These are phyloP conservation scores for Origma solitaria DNA, from an alignment of 2,113 vertebrate species.

Conservation along the genomic window DNA sequence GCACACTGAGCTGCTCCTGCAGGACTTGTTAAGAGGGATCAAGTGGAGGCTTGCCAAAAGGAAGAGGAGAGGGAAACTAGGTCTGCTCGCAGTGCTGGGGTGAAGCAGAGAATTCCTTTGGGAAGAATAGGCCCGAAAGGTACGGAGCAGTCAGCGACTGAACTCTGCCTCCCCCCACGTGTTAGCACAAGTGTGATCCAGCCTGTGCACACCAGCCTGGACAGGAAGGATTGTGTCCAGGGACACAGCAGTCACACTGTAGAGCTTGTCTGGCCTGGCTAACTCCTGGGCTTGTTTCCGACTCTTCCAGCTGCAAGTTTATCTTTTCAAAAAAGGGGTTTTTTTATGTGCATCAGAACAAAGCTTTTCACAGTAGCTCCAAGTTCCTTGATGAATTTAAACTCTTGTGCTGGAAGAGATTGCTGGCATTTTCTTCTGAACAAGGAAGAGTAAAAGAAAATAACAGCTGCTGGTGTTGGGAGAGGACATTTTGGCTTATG, in stretches of 20 bases:
- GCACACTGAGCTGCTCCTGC: background rate
- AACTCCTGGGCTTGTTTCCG: background rate
- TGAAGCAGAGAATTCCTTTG: background rate
- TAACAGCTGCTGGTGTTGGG: background rate
- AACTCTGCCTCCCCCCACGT: background rate
- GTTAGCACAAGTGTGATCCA: background rate
- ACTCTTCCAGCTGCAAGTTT: background rate
- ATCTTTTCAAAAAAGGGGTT: background rate
- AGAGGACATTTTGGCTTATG: background rate
- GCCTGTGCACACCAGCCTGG: background rate
- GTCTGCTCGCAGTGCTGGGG: background rate
- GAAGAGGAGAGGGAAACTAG: background rate
- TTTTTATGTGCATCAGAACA: background rate
- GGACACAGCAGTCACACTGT: background rate
- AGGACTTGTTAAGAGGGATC: background rate
- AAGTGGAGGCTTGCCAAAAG: background rate
- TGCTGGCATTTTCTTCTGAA: background rate
- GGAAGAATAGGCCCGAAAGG: background rate
- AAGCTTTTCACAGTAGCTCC: background rate
- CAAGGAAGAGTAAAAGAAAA: background rate
- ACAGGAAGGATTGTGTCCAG: background rate
- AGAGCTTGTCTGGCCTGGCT: background rate
- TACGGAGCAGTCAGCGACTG: fast-evolving
- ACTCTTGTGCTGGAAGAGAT: background rate
- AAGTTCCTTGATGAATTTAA: background rate